A percentile compares a stretch with the other conserved stretches of the same genome.
These are phyloP conservation scores for Hanleya hanleyi DNA, from an alignment of 2,888 invertebrate species.

Conservation along the genomic window DNA sequence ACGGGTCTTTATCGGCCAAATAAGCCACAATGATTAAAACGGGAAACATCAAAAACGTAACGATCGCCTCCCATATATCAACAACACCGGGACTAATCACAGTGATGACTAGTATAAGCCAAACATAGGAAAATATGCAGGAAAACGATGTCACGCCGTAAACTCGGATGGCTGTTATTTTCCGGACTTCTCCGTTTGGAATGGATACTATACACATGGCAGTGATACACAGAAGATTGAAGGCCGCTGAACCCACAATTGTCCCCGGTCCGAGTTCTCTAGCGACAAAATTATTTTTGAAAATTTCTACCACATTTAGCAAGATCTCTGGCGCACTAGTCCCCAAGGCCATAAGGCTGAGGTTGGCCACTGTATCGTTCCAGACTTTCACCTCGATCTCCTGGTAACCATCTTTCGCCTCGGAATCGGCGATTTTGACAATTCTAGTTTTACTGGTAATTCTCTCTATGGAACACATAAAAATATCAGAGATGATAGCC, in stretches of 20 bases:
- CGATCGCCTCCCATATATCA: conserved; percentile 78
- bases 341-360: conserved; percentile 77
- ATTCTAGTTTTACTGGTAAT: conserved; percentile 77
- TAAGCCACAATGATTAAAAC: conserved; percentile 77
- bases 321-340: conserved; percentile 78
- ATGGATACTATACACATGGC: conserved; percentile 76
- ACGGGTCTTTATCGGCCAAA: conserved; percentile 75
- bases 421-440: conserved; percentile 66
- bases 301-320: conserved; percentile 76
- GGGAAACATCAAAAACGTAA: conserved; percentile 78
- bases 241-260: conserved; percentile 79
- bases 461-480: conserved; percentile 78
- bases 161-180: conserved; percentile 74
- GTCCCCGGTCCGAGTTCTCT: conserved; percentile 77
- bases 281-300: conserved; percentile 73
- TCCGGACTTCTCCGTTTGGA: conserved; percentile 73
- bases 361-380: conserved; percentile 78
- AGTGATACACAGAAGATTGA: conserved; percentile 77
- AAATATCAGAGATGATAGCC: conserved; percentile 78
- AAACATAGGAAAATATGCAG: conserved; percentile 78
- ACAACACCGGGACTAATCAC: conserved; percentile 72
- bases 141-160: conserved; percentile 72
- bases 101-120: conserved; percentile 77
- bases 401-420: conserved; percentile 57
- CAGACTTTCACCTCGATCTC: conserved; percentile 75